These are phyloP conservation scores for Odontomachus brunneus DNA, from an alignment of 1,140 invertebrate species.

Conservation along the genomic window DNA sequence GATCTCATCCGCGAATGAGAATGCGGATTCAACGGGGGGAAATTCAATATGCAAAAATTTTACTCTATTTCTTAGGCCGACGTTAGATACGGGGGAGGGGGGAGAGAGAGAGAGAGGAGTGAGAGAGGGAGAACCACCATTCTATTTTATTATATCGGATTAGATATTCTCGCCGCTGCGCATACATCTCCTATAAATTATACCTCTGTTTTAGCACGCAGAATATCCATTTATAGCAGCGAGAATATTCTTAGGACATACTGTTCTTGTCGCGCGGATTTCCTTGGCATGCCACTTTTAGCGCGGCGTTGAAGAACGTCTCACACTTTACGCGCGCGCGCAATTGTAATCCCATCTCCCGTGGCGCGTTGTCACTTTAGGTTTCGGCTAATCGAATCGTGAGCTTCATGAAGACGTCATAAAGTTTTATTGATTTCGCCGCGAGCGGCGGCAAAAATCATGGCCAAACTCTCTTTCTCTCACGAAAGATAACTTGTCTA, in stretches of 20 bases:
- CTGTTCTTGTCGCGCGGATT: neutral
- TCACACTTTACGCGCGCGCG: neutral
- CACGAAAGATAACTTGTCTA: constrained; percentile 81
- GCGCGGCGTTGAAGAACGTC: neutral
- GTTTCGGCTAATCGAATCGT: constrained; percentile 24
- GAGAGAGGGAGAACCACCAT: neutral
- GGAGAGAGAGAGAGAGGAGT: too few relatives aligned
- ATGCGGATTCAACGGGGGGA: neutral
- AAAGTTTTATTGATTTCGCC: constrained; percentile 56
- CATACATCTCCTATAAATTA: constrained; percentile 15
- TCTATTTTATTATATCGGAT: constrained; percentile 10
- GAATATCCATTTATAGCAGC: neutral
- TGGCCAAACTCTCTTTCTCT: constrained; percentile 41
- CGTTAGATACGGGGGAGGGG: neutral
- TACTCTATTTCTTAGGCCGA: neutral
- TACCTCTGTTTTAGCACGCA: neutral
- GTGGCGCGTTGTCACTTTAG: neutral
- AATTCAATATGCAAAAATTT: neutral
- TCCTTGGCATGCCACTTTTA: neutral
- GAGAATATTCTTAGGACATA: neutral
- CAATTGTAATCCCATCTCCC: neutral
- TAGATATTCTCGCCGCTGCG: neutral
- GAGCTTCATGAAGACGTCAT: constrained; percentile 14
- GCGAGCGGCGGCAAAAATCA: constrained; percentile 66
- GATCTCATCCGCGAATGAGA: neutral